Conservation (phyloP, 2,113 vertebrate species). For the Lamprologus callipterus region DNA sequence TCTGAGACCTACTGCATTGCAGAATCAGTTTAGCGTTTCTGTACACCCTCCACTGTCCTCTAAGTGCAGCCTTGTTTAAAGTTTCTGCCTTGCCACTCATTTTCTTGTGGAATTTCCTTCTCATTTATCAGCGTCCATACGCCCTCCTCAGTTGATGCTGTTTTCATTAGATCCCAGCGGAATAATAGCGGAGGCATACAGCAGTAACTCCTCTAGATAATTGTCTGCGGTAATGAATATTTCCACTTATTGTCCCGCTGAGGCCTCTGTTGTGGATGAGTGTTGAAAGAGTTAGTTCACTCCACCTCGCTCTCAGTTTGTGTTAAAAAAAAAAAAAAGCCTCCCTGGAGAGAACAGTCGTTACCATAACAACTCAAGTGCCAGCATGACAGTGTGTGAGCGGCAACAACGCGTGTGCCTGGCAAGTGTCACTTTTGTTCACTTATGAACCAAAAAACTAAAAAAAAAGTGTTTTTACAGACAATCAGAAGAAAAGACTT, state of each 20-base stretch:
- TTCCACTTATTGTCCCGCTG: not conserved
- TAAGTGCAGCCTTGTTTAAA: not conserved
- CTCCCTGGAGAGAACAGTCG: slow-evolving; percentile 1
- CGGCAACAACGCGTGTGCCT: not conserved
- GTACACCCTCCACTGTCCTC: not conserved
- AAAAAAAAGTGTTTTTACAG: not conserved
- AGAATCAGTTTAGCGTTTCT: not conserved
- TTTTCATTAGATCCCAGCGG: not conserved
- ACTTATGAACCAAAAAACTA: not conserved
- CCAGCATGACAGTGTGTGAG: slow-evolving; percentile 15
- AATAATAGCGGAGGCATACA: not conserved
- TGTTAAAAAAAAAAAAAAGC: not conserved
- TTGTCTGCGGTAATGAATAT: not conserved
- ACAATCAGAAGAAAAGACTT: not conserved
- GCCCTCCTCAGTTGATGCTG: not conserved
- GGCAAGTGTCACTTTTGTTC: slow-evolving; percentile 9
- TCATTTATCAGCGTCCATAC: not conserved
- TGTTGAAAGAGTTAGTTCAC: not conserved
- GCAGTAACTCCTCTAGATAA: not conserved
- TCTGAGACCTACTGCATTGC: not conserved
- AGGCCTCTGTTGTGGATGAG: not conserved
- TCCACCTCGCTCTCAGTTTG: not conserved
- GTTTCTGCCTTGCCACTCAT: not conserved
- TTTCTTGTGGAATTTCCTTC: slow-evolving; percentile 4
- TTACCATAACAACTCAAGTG: slow-evolving; percentile 58